A percentile compares a stretch with the other conserved stretches of the same genome.
These are phyloP conservation scores for Oceanodroma tethys DNA, from an alignment of 2,113 vertebrate species.

Conservation along the genomic window DNA sequence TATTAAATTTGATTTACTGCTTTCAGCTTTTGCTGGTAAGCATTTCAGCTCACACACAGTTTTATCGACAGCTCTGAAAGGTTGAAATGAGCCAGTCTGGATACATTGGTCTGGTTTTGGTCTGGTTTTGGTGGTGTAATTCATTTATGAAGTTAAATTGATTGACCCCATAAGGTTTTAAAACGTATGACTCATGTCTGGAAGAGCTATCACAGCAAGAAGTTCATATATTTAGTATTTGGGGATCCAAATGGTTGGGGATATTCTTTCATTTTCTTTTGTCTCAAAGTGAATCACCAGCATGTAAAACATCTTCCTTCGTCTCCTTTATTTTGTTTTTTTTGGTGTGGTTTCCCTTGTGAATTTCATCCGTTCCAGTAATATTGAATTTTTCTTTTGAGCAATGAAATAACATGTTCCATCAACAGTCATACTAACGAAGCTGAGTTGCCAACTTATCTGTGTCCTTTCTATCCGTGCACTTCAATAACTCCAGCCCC, in stretches of 20 bases:
- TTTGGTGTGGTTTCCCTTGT: background rate
- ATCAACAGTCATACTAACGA: background rate
- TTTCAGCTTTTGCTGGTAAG: slow-evolving; percentile 45
- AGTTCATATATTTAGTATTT: slow-evolving; percentile 6
- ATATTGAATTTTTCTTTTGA: background rate
- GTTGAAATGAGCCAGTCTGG: slow-evolving; percentile 5
- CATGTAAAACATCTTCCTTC: background rate
- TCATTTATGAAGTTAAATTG: slow-evolving; percentile 26
- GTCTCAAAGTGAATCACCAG: slow-evolving; percentile 8
- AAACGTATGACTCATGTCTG: slow-evolving; percentile 62
- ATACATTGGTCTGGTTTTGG: slow-evolving; percentile 36
- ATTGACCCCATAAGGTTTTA: slow-evolving; percentile 31
- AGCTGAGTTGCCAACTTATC: background rate
- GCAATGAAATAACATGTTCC: slow-evolving; percentile 29
- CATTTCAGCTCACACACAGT: slow-evolving; percentile 6
- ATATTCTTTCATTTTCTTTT: slow-evolving; percentile 36
- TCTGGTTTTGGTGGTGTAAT: slow-evolving; percentile 44
- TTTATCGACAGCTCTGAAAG: slow-evolving; percentile 35
- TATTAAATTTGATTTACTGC: slow-evolving; percentile 51
- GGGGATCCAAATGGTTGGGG: background rate
- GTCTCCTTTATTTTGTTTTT: background rate
- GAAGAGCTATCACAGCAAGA: slow-evolving; percentile 15
- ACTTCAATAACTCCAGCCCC: background rate
- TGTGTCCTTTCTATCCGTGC: background rate
- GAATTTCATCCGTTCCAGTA: slow-evolving; percentile 6